Conservation (phyloP, 2,888 invertebrate species). For the Malthinus flaveolus region DNA sequence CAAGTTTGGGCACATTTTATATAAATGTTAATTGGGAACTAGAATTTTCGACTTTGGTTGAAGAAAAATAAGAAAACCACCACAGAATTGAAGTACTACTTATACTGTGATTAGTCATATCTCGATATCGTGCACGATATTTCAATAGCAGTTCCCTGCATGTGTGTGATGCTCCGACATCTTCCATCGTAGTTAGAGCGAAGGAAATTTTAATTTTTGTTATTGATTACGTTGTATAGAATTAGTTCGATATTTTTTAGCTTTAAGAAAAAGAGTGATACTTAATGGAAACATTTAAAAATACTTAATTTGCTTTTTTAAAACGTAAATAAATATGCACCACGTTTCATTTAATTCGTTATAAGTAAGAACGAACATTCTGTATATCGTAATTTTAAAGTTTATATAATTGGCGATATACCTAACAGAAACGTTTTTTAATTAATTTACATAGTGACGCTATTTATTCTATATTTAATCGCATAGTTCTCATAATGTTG, state of each 20-base stretch:
- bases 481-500: conserved; percentile 20
- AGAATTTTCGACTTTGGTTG: conserved; percentile 10
- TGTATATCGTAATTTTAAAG: conserved; percentile 22
- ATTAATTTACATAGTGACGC: conserved; percentile 15
- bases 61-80: conserved; percentile 8
- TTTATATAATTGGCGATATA: conserved; percentile 6
- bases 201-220: conserved; percentile 16
- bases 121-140: conserved; percentile 34
- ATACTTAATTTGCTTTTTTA: conserved; percentile 25
- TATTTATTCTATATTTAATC: conserved; percentile 19
- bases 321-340: conserved; percentile 13
- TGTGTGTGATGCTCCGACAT: conserved; percentile 33
- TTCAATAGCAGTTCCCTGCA: conserved; percentile 21
- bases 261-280: conserved; percentile 38
- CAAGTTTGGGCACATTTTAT: conserved; percentile 44
- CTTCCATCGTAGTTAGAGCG: conserved; percentile 31
- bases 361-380: neutral
- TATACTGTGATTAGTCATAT: conserved; percentile 47
- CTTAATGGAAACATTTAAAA: conserved; percentile 18
- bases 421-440: conserved; percentile 6
- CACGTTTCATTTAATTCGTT: neutral
- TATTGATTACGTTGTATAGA: conserved; percentile 44
- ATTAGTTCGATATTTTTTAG: conserved; percentile 36
- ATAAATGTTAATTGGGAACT: conserved; percentile 37
- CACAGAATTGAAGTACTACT: conserved; percentile 32